Conservation (phyloP, 2,888 invertebrate species). For the Galeruca laticollis region DNA sequence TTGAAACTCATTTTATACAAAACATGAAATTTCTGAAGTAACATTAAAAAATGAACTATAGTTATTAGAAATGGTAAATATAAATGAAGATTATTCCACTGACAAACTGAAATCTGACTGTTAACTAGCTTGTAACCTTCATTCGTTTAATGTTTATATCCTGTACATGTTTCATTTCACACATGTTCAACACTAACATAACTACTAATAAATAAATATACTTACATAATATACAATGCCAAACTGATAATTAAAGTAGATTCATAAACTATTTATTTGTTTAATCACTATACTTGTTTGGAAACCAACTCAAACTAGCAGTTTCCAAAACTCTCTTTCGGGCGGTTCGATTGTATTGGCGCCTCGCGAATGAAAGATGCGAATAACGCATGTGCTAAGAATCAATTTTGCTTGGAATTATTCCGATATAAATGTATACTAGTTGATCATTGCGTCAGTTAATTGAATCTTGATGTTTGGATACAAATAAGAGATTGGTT, state of each 20-base stretch:
- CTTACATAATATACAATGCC: background rate
- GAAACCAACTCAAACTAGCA: background rate
- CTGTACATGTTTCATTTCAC: too few species aligned
- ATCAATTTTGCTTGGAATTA: background rate
- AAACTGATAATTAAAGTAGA: background rate
- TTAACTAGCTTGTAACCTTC: too few species aligned
- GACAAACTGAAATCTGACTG: too few species aligned
- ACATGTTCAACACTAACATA: too few species aligned
- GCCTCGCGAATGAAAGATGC: background rate
- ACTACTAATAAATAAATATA: background rate
- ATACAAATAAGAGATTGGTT: background rate
- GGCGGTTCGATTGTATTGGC: conserved; percentile 3
- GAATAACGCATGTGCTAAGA: background rate
- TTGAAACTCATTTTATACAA: too few species aligned
- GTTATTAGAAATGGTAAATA: too few species aligned
- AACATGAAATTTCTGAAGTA: too few species aligned
- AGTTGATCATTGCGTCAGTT: background rate
- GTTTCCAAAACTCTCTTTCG: background rate
- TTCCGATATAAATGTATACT: background rate
- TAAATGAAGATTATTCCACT: too few species aligned
- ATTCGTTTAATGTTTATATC: too few species aligned
- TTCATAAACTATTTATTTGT: background rate
- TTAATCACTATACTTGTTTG: too few species aligned
- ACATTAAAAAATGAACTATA: too few species aligned
- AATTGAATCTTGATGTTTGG: background rate